phyloP scores from a whole-genome alignment of 2,888 invertebrate genomes.

The Luffia ferchaultella region DNA sequence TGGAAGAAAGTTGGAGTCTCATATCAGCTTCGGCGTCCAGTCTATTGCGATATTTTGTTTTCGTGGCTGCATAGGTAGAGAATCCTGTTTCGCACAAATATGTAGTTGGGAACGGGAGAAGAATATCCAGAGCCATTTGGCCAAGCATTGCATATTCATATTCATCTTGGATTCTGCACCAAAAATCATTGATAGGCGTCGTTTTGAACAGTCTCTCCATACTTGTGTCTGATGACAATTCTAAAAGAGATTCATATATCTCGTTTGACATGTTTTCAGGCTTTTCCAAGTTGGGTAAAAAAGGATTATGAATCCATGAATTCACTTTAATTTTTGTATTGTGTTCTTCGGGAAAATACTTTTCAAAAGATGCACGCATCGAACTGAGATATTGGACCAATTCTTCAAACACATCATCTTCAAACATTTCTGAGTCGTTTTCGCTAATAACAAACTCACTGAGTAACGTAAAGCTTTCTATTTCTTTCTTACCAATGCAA shows the following conservation, averaged over 20 bases:
- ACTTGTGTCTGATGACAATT: background rate
- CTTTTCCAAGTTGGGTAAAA: slow-evolving; percentile 21
- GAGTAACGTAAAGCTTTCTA: slow-evolving; percentile 21
- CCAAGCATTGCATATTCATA: too few species aligned
- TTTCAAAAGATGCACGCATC: slow-evolving; percentile 22
- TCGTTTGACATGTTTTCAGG: slow-evolving; percentile 20
- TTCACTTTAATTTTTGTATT: slow-evolving; percentile 22
- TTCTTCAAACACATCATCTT: slow-evolving; percentile 20
- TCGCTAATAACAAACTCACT: slow-evolving; percentile 23
- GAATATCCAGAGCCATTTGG: background rate
- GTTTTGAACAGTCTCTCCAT: background rate
- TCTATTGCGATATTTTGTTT: background rate
- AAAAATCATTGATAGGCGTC: background rate
- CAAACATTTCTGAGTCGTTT: slow-evolving; percentile 16
- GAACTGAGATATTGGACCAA: slow-evolving; percentile 12
- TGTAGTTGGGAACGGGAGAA: background rate
- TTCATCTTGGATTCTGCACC: background rate
- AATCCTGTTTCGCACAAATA: background rate
- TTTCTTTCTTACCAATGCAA: slow-evolving; percentile 18
- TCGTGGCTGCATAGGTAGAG: background rate
- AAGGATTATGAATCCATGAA: slow-evolving; percentile 21
- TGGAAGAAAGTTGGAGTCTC: background rate
- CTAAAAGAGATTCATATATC: slow-evolving; percentile 16
- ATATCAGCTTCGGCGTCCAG: background rate
- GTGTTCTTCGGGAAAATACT: slow-evolving; percentile 21